These are phyloP conservation scores for Barypeithes pellucidus DNA, from an alignment of 2,888 invertebrate genomes.

Conservation along the genomic window DNA sequence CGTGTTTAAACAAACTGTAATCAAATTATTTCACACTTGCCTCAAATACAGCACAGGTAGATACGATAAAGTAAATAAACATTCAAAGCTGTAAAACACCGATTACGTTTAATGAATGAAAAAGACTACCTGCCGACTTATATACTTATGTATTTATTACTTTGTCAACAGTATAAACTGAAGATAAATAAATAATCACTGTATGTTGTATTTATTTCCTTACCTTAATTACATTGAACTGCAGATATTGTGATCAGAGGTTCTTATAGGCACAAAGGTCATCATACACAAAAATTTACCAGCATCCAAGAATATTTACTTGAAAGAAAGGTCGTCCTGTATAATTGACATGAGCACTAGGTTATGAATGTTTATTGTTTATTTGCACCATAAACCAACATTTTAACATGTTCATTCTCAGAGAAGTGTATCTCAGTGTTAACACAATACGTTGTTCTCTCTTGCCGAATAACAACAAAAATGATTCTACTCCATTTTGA, in stretches of 20 bases:
- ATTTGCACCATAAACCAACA: constrained; percentile 24
- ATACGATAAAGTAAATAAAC: constrained; percentile 37
- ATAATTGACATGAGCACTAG: constrained; percentile 33
- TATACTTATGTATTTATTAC: constrained; percentile 5
- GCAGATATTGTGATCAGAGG: constrained; percentile 50
- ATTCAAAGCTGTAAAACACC: constrained; percentile 16
- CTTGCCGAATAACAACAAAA: constrained; percentile 65
- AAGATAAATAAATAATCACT: constrained; percentile 23
- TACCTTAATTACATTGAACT: constrained; percentile 57
- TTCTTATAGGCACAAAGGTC: constrained; percentile 59
- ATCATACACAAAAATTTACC: constrained; percentile 57
- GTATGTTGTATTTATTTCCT: constrained; percentile 38
- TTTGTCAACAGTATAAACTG: constrained; percentile 25
- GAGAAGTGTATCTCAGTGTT: neutral
- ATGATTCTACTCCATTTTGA: constrained; percentile 69
- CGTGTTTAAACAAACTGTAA: constrained; percentile 10
- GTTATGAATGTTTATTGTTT: constrained; percentile 49
- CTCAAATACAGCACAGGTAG: constrained; percentile 24
- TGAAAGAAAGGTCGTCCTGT: constrained; percentile 26
- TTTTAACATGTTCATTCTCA: constrained; percentile 4
- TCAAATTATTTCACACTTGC: constrained; percentile 29
- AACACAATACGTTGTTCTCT: constrained; percentile 56
- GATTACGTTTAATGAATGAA: constrained; percentile 27
- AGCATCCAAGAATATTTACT: constrained; percentile 59
- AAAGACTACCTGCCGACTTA: constrained; percentile 17